Evolutionary conservation across 1,140 invertebrate species (phyloP), one percentile per base, ranked within the genome.

Genomic region (Caenorhabditis briggsae): DNA sequence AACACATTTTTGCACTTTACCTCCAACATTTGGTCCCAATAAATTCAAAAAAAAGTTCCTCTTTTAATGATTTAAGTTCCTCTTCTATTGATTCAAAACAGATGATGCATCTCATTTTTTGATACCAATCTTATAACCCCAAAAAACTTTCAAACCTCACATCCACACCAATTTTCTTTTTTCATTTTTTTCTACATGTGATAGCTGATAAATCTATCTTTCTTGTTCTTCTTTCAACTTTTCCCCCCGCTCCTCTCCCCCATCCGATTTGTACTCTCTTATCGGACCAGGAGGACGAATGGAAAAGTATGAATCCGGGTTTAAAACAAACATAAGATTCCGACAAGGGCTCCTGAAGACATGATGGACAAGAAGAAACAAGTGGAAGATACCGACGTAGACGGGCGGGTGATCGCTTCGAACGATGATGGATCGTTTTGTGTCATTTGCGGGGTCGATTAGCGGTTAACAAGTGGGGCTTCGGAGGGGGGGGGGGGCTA

Each of bases 391-490:
- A 33, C 70, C 70, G 46, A 78, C 70, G 70, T 78, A 78, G 50
- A 78, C 46, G 46, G 70, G 20, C 46, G 33, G 33, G 33, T 33
- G 33, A 33, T 33, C 70, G 20, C 53, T 46, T 78, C 70, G 70
- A n/a, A 78, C 70, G 70, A 78, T 78, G 70, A 78, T 78, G 25
- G 70, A 78, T 78, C 46, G 50, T 20, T 78, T 48, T 53, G 43
- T 78, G 70, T 78, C 70, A 78, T 78, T 46, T 78, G 70, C 70
- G 70, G 14, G 70, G 70, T 78, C 70, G 70, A 78, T 78, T 78
- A 78, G 70, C 70, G 70, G 70, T 78, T 78, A 78, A 78, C 70
- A 78, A 78, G 70, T 78, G 70, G 70, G n/a, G n/a, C n/a, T n/a
- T n/a, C n/a, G n/a, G n/a, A n/a, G n/a, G n/a, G n/a, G 50, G 23